These are phyloP conservation scores for Bungarus multicinctus DNA, from an alignment of 2,113 vertebrate species.

Conservation along the genomic window DNA sequence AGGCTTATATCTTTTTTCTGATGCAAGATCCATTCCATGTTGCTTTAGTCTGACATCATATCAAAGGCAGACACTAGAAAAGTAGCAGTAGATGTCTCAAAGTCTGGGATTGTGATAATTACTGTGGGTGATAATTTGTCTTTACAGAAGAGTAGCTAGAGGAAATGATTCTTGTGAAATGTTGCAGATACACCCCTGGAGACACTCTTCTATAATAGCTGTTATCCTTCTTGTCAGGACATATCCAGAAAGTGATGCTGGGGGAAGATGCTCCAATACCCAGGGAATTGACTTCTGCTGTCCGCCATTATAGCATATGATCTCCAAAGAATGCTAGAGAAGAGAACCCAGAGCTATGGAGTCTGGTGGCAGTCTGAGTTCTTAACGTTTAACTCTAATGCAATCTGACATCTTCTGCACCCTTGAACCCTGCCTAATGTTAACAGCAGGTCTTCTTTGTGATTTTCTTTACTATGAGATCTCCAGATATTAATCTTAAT, in stretches of 20 bases:
- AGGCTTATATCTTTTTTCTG: not conserved
- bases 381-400: no score
- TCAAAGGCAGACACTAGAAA: not conserved
- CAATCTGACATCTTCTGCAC: no score
- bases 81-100: not conserved
- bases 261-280: not conserved
- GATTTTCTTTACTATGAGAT: not conserved
- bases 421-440: no score
- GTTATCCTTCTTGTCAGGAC: not conserved
- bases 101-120: not conserved
- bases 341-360: not conserved
- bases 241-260: not conserved
- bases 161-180: not conserved
- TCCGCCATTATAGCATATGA: not conserved
- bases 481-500: no score
- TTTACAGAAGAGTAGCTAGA: not conserved
- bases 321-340: not conserved
- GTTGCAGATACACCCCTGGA: not conserved
- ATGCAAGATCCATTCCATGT: not conserved
- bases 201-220: not conserved
- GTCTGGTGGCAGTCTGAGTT: not conserved
- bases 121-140: not conserved
- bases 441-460: not conserved
- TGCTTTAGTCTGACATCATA: not conserved
- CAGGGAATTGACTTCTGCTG: not conserved